Conservation (phyloP, 2,797 vertebrate genomes). For the Chaetodon trifasciatus region DNA sequence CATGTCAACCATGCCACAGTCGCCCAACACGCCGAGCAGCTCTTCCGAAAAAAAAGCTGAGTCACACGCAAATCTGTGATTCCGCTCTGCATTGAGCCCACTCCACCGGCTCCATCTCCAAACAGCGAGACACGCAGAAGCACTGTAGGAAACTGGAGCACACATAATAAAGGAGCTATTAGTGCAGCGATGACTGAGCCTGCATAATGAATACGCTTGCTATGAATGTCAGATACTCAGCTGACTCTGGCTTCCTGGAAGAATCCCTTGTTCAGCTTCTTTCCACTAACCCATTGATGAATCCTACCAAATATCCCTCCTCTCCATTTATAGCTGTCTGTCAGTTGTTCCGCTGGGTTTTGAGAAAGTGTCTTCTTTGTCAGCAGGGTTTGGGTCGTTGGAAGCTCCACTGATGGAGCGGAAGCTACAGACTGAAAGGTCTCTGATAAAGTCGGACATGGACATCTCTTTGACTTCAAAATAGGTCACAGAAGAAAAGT, state of each 20-base stretch:
- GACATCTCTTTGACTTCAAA: slow-evolving; percentile 12
- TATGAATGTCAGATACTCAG: slow-evolving; percentile 43
- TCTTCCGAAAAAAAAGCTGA: slow-evolving; percentile 11
- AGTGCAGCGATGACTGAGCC: slow-evolving; percentile 33
- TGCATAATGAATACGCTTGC: slow-evolving; percentile 47
- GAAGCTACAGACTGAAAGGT: slow-evolving; percentile 6
- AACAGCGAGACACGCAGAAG: not conserved
- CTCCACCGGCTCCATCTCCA: not conserved
- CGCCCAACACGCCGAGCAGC: not conserved
- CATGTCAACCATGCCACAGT: slow-evolving; percentile 5
- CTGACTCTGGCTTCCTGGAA: slow-evolving; percentile 49
- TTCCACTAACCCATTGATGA: slow-evolving; percentile 44
- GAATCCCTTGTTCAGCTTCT: slow-evolving; percentile 43
- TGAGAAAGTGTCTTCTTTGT: slow-evolving; percentile 44
- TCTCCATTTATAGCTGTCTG: slow-evolving; percentile 36
- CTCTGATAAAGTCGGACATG: not conserved
- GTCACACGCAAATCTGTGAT: slow-evolving; percentile 23
- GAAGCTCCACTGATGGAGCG: slow-evolving; percentile 2
- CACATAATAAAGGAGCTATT: slow-evolving; percentile 39
- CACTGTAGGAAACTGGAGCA: slow-evolving; percentile 23
- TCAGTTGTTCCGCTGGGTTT: slow-evolving; percentile 13
- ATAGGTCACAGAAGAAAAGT: not conserved
- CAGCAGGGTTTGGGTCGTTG: not conserved
- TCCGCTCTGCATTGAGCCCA: not conserved
- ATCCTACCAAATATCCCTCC: slow-evolving; percentile 29